These are phyloP conservation scores for Brachionus paranguensis DNA, from an alignment of 1,140 invertebrate species.

Conservation along the genomic window DNA sequence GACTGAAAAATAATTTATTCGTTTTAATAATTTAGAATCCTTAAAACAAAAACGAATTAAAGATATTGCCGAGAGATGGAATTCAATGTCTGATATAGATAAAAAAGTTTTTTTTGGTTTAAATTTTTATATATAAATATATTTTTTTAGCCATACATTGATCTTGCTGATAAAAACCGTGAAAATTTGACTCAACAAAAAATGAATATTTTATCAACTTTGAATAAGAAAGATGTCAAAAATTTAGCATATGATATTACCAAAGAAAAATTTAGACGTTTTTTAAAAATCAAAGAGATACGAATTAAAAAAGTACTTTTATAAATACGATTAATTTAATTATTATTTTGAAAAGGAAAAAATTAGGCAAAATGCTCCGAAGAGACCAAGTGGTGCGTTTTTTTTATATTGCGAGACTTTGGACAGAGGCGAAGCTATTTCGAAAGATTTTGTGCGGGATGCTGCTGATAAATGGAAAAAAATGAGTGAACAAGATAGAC, in stretches of 20 bases:
- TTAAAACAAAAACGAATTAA: not conserved
- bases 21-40: not conserved
- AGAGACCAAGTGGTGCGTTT: not conserved
- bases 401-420: constrained; percentile 7
- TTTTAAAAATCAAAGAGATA: not conserved
- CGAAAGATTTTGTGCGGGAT: not conserved
- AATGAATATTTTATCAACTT: not conserved
- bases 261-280: not conserved
- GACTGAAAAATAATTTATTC: not conserved
- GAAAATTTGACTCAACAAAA: not conserved
- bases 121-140: not conserved
- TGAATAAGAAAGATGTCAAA: not conserved
- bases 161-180: not conserved
- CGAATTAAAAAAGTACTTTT: not conserved
- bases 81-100: not conserved
- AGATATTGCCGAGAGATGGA: not conserved
- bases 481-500: constrained; percentile 13
- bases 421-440: not conserved
- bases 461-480: constrained; percentile 12
- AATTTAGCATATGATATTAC: not conserved
- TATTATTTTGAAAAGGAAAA: not conserved
- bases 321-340: not conserved
- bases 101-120: not conserved
- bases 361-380: not conserved
- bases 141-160: not conserved